Base-by-base conservation (phyloP, 2,888 invertebrate genomes). In the Sarcophaga rosellei region DNA sequence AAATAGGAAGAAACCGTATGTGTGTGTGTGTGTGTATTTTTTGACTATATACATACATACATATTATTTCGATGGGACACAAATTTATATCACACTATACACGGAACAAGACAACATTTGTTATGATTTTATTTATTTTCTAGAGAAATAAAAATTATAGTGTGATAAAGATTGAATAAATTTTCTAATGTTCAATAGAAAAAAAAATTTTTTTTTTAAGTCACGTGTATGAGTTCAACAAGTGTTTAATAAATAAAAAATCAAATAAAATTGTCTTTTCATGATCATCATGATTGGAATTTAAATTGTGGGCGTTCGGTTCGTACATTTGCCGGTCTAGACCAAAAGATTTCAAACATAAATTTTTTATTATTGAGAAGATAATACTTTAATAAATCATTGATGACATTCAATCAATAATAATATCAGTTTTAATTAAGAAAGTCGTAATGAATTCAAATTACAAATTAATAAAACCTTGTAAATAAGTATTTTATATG, bases 171-270 rank as follows among this genome's bases (percentile, higher is more conserved):
- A 53, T 53, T 4, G 15, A 53, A 53, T 12, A 12, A 53, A 15
- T 15, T 53, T 17, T 61, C 61, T 61, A 17, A 20, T n/a, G 10
- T 61, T 61, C 61, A 61, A 20, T 61, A 53, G 4, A 53, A 61
- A n/a, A 6, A 61, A 25, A 35, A 25, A 44, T 65, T 65, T 25
- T 35, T 17, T 35, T 44, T 66, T 20, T 3, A 65, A 53, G 53
- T 59, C 80, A 80, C 80, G 80, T 80, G 73, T 45, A 77, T 47
- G n/a, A 25, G 66, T 66, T 59, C 73, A 80, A 80, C 80, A 80
- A 80, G 80, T 80, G 73, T 80, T 80, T 72, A 73, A 80, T 80
- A 73, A 80, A 80, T 80, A 65, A 44, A 44, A 45, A 80, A 66
- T 57, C 21, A 59, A 61, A 72, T 72, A 65, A 47, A 80, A 59